A percentile compares a stretch with the other conserved stretches of the same genome.
Evolutionary conservation across 1,140 invertebrate species (phyloP).

Genomic region (Andrena cerasifolii): DNA sequence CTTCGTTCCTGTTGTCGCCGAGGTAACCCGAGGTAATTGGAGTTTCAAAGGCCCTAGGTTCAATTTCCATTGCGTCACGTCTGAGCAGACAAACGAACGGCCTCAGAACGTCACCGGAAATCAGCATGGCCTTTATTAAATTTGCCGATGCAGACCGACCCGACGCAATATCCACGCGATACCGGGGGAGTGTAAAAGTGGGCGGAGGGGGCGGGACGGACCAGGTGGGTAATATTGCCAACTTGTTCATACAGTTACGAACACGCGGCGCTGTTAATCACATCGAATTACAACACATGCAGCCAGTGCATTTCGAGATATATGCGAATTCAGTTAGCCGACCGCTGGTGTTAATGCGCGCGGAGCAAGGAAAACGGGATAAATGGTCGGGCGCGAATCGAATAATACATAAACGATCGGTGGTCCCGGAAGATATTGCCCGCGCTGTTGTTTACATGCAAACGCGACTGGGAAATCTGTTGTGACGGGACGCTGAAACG

Average conservation of each 20-base stretch:
- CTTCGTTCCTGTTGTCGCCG: too few relatives aligned
- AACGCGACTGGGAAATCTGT: constrained; percentile 13
- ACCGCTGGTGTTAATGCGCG: constrained; percentile 63
- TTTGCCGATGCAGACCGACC: constrained; percentile 50
- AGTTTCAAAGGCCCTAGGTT: too few relatives aligned
- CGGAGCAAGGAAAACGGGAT: constrained; percentile 58
- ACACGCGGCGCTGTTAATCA: constrained; percentile 69
- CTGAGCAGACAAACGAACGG: constrained; percentile 25
- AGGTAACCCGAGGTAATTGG: too few relatives aligned
- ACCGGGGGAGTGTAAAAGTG: constrained; percentile 13
- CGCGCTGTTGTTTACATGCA: constrained; percentile 14
- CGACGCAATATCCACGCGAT: constrained; percentile 56
- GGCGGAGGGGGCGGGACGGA: constrained; percentile 26
- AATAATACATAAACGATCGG: constrained; percentile 59
- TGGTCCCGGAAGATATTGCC: constrained; percentile 41
- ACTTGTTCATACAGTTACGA: constrained; percentile 69
- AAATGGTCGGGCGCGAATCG: constrained; percentile 59
- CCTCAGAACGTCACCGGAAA: constrained; percentile 52
- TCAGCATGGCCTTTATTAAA: constrained; percentile 63
- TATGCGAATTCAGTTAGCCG: constrained; percentile 64
- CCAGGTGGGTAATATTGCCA: constrained; percentile 68
- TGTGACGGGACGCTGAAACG: not conserved
- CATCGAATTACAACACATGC: constrained; percentile 68
- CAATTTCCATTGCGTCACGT: too few relatives aligned
- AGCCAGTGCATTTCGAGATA: constrained; percentile 65